Base-by-base conservation (phyloP, 2,113 vertebrate species). In the Pachyramphus minor region DNA sequence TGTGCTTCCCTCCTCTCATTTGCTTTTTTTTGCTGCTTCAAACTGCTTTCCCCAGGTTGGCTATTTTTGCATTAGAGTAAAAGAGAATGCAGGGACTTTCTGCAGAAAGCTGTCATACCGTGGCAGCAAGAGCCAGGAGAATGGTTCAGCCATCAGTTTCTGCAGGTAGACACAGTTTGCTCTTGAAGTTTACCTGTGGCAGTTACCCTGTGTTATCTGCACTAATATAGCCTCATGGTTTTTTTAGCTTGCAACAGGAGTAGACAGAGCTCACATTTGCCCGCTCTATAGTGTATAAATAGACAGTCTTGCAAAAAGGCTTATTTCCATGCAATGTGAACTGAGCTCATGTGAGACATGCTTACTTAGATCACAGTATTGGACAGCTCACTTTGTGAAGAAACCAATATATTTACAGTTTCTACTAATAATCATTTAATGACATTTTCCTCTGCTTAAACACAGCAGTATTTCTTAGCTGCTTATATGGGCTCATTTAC, bases 301-400 rank as follows among this genome's bases (percentile, higher is more conserved):
- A 82, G 18, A 42, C 2, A 28, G 44, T 42, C 50, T 83, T 63
- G 69, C 78, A 94, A 84, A 97, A 95, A 56, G 37, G 17, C 53
- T 89, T 94, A 88, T 90, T 97, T 96, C 67, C 45, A 67, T 58
- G 59, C 52, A 84, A 42, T 86, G 49, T 60, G 42, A 75, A 88
- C 45, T 83, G 85, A 66, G 24, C 75, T 95, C 79, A 60, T 52
- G 58, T 45, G 44, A 79, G 59, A 94, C 67, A 81, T 24, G 17
- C 12, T 78, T 59, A 33, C 19, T 89, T 69, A 78, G 84, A 50
- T 95, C 91, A 92, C 78, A 91, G 71, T 63, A 49, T 39, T 96
- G 89, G 62, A 89, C 19, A 55, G 11, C 24, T 89, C 3, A 24
- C 60, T 86, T 94, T 88, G 11, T 72, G 75, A 90, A 94, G 90